A percentile compares a stretch with the other conserved stretches of the same genome.
Conservation (phyloP, 2,797 vertebrate species). For the Myioborus melanocephalus region DNA sequence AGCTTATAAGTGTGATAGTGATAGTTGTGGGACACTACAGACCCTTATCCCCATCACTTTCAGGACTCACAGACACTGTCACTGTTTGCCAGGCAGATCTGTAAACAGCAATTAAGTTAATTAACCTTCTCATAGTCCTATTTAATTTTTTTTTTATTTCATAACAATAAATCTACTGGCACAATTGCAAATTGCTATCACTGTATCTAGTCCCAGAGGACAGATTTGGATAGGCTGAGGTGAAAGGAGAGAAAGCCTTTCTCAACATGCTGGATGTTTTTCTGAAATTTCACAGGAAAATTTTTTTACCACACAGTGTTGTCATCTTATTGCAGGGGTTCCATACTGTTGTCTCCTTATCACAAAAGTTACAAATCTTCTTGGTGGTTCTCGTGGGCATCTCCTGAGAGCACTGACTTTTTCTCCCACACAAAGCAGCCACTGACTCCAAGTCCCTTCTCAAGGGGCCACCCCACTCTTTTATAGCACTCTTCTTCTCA, state of each 20-base stretch:
- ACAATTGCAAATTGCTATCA: neutral
- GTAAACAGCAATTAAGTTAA: neutral
- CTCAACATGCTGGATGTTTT: neutral
- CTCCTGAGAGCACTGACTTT: no score
- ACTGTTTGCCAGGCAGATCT: neutral
- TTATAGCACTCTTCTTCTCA: neutral
- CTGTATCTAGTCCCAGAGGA: neutral
- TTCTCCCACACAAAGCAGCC: accelerated
- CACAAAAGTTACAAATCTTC: neutral
- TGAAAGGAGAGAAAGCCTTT: neutral
- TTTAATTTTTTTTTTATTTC: neutral
- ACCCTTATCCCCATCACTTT: neutral
- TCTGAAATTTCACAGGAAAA: neutral
- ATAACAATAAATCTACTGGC: neutral
- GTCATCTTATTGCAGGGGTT: neutral
- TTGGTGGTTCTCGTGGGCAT: accelerated
- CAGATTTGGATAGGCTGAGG: neutral
- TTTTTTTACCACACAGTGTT: neutral
- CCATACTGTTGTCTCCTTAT: neutral
- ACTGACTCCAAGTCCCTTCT: accelerated
- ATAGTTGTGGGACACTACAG: neutral
- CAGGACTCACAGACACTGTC: neutral
- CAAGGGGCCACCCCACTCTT: neutral
- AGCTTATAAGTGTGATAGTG: neutral
- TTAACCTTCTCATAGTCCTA: neutral